A percentile compares a stretch with the other conserved stretches of the same genome.
These are phyloP conservation scores for Patella caerulea DNA, from an alignment of 2,888 invertebrate species.

Conservation along the genomic window DNA sequence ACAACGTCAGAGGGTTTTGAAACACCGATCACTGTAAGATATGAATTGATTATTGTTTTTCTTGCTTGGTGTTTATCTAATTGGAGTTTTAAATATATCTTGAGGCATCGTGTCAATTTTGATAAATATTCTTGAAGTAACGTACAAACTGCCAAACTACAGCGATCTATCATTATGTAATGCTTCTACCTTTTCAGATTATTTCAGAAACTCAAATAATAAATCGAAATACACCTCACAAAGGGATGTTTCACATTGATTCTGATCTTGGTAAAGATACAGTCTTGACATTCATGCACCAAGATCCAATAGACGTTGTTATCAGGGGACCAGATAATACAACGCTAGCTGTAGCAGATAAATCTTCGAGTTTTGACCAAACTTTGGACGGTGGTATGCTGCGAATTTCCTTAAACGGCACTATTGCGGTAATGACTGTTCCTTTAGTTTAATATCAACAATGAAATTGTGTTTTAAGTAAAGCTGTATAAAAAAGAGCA, in stretches of 20 bases:
- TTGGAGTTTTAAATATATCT: too few species aligned
- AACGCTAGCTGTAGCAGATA: slow-evolving; percentile 9
- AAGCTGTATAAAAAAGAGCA: too few species aligned
- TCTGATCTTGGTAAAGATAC: slow-evolving; percentile 41
- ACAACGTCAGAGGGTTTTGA: background rate
- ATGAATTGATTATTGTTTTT: background rate
- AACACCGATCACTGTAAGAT: background rate
- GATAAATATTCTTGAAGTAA: too few species aligned
- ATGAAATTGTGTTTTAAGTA: too few species aligned
- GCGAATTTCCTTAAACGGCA: background rate
- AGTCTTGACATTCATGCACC: slow-evolving; percentile 35
- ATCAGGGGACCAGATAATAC: slow-evolving; percentile 25
- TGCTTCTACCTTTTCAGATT: background rate
- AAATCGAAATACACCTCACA: slow-evolving; percentile 12
- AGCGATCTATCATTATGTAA: too few species aligned
- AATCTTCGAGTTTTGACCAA: background rate
- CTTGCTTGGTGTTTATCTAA: too few species aligned
- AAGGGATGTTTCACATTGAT: slow-evolving; percentile 38
- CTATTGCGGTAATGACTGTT: background rate
- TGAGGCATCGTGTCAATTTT: too few species aligned
- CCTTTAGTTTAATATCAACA: too few species aligned
- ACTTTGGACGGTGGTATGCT: background rate
- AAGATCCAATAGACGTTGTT: slow-evolving; percentile 30
- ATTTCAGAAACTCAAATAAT: background rate
- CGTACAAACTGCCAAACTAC: too few species aligned